These are phyloP conservation scores for Thripadectes ignobilis DNA, from an alignment of 2,797 vertebrate species.

Conservation along the genomic window DNA sequence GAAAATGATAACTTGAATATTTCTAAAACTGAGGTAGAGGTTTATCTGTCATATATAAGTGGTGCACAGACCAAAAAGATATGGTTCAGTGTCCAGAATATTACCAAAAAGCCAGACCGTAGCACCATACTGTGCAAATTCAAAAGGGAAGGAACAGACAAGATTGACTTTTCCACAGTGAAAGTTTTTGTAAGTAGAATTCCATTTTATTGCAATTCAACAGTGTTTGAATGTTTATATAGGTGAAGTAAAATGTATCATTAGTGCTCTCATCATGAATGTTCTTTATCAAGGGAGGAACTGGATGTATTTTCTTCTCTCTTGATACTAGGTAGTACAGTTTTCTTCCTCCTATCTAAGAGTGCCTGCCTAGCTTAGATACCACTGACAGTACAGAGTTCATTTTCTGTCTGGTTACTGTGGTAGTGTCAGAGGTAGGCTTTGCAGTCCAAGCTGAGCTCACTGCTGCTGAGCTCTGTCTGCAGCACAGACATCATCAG, in stretches of 20 bases:
- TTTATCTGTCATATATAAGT: constrained; percentile 67
- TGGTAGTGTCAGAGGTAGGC: neutral
- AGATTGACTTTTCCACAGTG: constrained; percentile 71
- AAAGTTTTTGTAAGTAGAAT: constrained; percentile 77
- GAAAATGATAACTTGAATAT: constrained; percentile 83
- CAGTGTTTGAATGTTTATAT: neutral
- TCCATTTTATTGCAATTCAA: neutral
- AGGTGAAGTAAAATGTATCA: neutral
- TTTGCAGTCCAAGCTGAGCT: neutral
- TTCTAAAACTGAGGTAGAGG: constrained; percentile 76
- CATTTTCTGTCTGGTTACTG: neutral
- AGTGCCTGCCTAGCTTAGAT: neutral
- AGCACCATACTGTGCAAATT: constrained; percentile 79
- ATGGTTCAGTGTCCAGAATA: constrained; percentile 69
- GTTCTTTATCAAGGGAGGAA: neutral
- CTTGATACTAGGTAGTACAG: neutral
- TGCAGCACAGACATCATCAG: neutral
- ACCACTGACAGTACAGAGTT: neutral
- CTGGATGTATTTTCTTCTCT: neutral
- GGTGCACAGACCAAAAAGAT: constrained; percentile 43
- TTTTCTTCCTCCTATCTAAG: neutral
- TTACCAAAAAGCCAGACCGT: constrained; percentile 72
- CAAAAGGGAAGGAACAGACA: constrained; percentile 59
- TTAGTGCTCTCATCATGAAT: neutral
- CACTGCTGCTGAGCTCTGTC: neutral